Percentiles rank a stretch among this genome's conserved stretches.
These are phyloP conservation scores for Biston betularia DNA, from an alignment of 2,888 invertebrate species.

Conservation along the genomic window DNA sequence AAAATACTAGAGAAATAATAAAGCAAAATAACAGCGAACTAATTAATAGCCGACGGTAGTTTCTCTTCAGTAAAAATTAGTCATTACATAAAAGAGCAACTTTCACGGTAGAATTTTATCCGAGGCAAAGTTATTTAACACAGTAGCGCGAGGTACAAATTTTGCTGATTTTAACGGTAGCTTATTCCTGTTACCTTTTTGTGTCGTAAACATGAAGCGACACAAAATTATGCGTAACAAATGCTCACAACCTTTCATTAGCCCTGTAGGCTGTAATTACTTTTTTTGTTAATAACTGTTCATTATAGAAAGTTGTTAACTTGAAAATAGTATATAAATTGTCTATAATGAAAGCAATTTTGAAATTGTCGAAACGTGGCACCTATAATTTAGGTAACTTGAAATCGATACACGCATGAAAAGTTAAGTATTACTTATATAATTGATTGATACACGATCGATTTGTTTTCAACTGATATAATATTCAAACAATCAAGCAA, in stretches of 20 bases:
- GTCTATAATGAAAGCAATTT: slow-evolving; percentile 49
- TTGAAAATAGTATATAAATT: slow-evolving; percentile 53
- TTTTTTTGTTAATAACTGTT: slow-evolving; percentile 52
- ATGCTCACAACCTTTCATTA: slow-evolving; percentile 29
- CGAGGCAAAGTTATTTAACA: slow-evolving; percentile 18
- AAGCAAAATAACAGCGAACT: slow-evolving; percentile 23
- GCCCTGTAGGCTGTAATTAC: slow-evolving; percentile 47
- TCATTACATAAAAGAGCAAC: slow-evolving; percentile 30
- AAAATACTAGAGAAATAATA: slow-evolving; percentile 12
- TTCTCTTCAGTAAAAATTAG: slow-evolving; percentile 10
- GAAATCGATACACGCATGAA: slow-evolving; percentile 15
- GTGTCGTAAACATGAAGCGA: slow-evolving; percentile 22
- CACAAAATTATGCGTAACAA: slow-evolving; percentile 31
- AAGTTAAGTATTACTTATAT: not conserved
- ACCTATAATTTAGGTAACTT: slow-evolving; percentile 16
- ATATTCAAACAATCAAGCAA: too few relatives aligned
- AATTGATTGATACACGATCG: not conserved
- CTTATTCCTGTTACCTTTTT: slow-evolving; percentile 15
- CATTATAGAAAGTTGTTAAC: slow-evolving; percentile 51
- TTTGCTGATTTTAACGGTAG: slow-evolving; percentile 19
- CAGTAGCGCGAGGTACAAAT: slow-evolving; percentile 14
- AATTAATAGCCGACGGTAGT: slow-evolving; percentile 24
- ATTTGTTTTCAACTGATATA: not conserved
- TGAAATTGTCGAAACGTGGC: slow-evolving; percentile 18
- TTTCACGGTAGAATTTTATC: slow-evolving; percentile 21